phyloP scores from a whole-genome alignment of 1,140 invertebrate species.

The Lepidurus apus region DNA sequence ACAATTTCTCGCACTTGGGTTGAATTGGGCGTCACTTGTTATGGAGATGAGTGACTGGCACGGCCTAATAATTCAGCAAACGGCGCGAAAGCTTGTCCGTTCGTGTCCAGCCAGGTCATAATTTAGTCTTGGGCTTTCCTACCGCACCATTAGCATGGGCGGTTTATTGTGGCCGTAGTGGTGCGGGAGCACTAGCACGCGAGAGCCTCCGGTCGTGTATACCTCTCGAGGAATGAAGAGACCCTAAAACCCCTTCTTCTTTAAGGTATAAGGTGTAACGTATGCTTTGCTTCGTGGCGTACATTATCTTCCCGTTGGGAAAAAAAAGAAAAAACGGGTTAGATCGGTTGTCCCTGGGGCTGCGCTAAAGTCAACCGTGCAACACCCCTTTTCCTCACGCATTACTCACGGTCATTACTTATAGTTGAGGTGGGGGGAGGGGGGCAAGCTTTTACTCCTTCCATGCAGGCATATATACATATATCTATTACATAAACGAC shows the following conservation, averaged over 20 bases:
- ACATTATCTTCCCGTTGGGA: background rate
- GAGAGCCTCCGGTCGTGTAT: background rate
- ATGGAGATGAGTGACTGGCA: background rate
- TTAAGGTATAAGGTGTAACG: background rate
- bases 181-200: constrained; percentile 11
- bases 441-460: no score
- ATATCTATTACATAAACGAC: background rate
- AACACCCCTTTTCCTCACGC: constrained; percentile 20
- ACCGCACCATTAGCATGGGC: constrained; percentile 17
- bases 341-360: constrained; percentile 3
- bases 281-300: background rate
- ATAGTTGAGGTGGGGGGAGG: background rate
- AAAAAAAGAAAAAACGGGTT: background rate
- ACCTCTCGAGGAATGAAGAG: no score
- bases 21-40: background rate
- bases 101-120: constrained; percentile 14
- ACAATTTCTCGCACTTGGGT: background rate
- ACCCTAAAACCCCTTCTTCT: background rate
- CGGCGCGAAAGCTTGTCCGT: constrained; percentile 12
- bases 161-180: constrained; percentile 1
- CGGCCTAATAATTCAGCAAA: constrained; percentile 13
- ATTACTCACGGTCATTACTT: background rate
- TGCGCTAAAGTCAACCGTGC: background rate
- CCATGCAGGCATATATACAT: background rate
- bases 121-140: background rate